phyloP scores from a whole-genome alignment of 2,797 vertebrate genomes.

The Huso huso region DNA sequence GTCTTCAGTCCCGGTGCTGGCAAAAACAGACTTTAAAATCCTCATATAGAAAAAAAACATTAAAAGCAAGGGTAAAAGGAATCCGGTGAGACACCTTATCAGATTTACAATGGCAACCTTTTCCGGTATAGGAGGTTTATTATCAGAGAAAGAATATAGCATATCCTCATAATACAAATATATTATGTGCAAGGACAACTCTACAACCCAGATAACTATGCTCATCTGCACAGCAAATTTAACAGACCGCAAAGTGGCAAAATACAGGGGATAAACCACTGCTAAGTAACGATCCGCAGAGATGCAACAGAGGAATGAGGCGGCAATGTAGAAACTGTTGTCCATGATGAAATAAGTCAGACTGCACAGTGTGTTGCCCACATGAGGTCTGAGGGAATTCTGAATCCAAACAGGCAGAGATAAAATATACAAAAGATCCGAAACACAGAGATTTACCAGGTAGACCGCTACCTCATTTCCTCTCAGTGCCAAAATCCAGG shows the following conservation, averaged over 20 bases:
- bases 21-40: constrained; percentile 29
- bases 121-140: constrained; percentile 12
- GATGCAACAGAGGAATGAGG: constrained; percentile 47
- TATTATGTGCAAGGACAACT: constrained; percentile 26
- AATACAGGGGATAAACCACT: constrained; percentile 38
- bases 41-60: constrained; percentile 40
- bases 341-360: constrained; percentile 31
- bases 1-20: constrained; percentile 26
- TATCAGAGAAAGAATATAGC: constrained; percentile 27
- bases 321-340: constrained; percentile 48
- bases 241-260: constrained; percentile 29
- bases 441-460: constrained; percentile 37
- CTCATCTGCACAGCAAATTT: constrained; percentile 26
- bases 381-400: constrained; percentile 4
- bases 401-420: constrained; percentile 43
- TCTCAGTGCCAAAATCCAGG: constrained; percentile 32
- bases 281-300: constrained; percentile 40
- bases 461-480: constrained; percentile 39
- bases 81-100: constrained; percentile 22
- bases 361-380: constrained; percentile 25
- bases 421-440: constrained; percentile 44
- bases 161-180: constrained; percentile 31
- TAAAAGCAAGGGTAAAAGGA: constrained; percentile 33
- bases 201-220: constrained; percentile 30
- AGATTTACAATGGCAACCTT: neutral